Evolutionary conservation across 2,888 invertebrate species (phyloP).

Genomic region (Bimastos eiseni): DNA sequence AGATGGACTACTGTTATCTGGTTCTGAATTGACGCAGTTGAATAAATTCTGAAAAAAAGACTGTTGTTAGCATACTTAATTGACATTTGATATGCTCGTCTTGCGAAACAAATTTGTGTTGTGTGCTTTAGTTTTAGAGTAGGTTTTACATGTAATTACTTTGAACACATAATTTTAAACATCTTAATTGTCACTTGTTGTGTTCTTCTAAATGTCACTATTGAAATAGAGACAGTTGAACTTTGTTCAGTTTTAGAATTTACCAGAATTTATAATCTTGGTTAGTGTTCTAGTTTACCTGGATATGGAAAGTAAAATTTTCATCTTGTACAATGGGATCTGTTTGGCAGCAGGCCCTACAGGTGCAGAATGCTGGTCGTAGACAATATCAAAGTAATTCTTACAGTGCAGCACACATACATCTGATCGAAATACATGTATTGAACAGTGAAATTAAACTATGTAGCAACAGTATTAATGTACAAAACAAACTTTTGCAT

Average conservation of each 20-base stretch:
- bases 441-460: not conserved
- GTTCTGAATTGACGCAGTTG: not conserved
- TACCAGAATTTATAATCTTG: not conserved
- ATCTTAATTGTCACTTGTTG: not conserved
- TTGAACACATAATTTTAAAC: not conserved
- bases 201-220: not conserved
- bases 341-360: not conserved
- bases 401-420: not conserved
- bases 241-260: not conserved
- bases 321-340: not conserved
- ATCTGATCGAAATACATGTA: not conserved
- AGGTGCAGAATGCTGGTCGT: not conserved
- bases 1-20: not conserved
- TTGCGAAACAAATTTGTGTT: not conserved
- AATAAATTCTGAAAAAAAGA: not conserved
- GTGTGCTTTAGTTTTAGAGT: not conserved
- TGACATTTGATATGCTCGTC: conserved; percentile 2
- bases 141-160: not conserved
- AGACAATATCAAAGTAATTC: not conserved
- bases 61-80: not conserved
- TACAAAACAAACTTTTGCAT: not conserved
- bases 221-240: not conserved
- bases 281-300: not conserved
- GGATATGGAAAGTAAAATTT: not conserved
- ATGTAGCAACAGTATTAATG: not conserved